phyloP scores from a whole-genome alignment of 2,888 invertebrate species.

The Pegoplata infirma region DNA sequence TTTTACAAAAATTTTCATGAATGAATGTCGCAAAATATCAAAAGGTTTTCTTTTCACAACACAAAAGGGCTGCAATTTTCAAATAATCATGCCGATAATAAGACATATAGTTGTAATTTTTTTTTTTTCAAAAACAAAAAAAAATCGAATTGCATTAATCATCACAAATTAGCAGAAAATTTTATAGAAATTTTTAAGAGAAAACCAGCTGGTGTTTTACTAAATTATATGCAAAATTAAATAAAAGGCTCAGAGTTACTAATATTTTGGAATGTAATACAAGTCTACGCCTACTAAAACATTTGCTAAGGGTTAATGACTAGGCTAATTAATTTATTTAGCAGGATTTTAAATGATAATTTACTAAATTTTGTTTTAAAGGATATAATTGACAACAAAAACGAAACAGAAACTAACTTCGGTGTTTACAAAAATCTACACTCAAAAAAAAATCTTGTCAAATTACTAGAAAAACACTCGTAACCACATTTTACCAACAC shows the following conservation, averaged over 20 bases:
- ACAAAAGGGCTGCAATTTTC: conserved; percentile 32
- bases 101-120: background rate
- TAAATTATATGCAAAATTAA: conserved; percentile 49
- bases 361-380: too few species aligned
- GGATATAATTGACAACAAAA: too few species aligned
- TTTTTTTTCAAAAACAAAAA: background rate
- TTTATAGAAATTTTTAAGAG: background rate
- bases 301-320: background rate
- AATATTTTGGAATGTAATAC: conserved; percentile 7
- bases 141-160: conserved; percentile 44
- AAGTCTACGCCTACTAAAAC: conserved; percentile 34
- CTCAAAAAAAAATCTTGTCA: too few species aligned
- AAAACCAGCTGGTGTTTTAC: conserved; percentile 48
- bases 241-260: conserved; percentile 1
- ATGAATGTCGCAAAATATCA: conserved; percentile 40
- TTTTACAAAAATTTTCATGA: conserved; percentile 8
- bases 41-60: background rate
- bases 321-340: background rate
- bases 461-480: too few species aligned
- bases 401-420: too few species aligned
- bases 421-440: too few species aligned
- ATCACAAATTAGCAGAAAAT: conserved; percentile 57
- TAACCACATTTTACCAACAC: too few species aligned
- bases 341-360: too few species aligned
- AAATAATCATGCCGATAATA: background rate